Base-by-base conservation (phyloP, 2,797 vertebrate species). In the Alcedo quadribrachys region DNA sequence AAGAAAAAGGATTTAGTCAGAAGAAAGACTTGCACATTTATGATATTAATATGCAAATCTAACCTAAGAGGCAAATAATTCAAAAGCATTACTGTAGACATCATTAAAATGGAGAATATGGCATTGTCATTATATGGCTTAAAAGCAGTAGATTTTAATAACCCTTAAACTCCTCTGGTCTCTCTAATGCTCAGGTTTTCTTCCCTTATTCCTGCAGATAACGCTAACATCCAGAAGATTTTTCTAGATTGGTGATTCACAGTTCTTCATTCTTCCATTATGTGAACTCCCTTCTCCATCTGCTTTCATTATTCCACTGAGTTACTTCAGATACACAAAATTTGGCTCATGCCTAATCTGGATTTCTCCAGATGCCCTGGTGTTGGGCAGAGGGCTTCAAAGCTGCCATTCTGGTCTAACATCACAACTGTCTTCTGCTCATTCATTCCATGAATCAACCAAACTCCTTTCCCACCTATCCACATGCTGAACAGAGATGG, bases 11-110 rank as follows among this genome's bases (percentile, higher is more conserved):
- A 88, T 93, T 94, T 92, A 86, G 25, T 76, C 48, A 73, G 61
- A 90, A 70, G 48, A 82, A 50, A 63, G 55, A n/a, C 40, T 42
- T 54, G 24, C 20, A 68, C 71, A 63, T 89, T 93, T 80, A 43
- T 48, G 35, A 50, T 45, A 82, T 62, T 81, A 91, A 82, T 69
- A 90, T 69, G 75, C 46, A 92, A 63, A 91, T 79, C 58, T 70
- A 90, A 88, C 53, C 50, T 66, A 61, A 90, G 81, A 94, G 73
- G 22, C 27, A 92, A 90, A 82, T 68, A 82, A 88, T 77, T 91
- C 66, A 84, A 92, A 87, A 61, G 7, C 71, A 80, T 76, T 93
- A 79, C 25, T 84, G 33, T 11, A 75, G 43, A 60, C 51, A 80
- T 68, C 22, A 35, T 65, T 77, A 88, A 90, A 93, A 86, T 32